Percentiles rank a stretch among this genome's conserved stretches.
Evolutionary conservation across 2,113 vertebrate genomes (phyloP).

Genomic region (Crotalus helleri): DNA sequence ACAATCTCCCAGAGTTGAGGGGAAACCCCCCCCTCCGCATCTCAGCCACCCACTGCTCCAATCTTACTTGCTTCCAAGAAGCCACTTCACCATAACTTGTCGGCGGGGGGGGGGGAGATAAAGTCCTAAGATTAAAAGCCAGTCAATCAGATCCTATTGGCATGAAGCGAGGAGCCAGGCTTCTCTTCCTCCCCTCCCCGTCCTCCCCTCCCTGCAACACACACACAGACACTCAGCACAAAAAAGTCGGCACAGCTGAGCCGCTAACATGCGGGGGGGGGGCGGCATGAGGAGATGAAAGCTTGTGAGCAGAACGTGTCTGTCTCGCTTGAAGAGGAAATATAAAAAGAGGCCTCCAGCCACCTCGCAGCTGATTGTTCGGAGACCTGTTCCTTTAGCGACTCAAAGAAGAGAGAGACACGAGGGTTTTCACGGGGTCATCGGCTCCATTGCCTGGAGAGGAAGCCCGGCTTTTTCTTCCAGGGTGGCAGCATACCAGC

Average conservation of each 20-base stretch:
- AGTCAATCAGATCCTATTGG: slow-evolving; percentile 10
- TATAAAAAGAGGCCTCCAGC: slow-evolving; percentile 14
- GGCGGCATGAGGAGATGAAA: slow-evolving; percentile 19
- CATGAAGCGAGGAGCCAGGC: not conserved
- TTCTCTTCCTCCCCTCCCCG: not conserved
- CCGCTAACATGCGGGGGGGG: not conserved
- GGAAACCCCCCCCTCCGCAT: not conserved
- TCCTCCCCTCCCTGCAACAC: not conserved
- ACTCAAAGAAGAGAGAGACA: not conserved
- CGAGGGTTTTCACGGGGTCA: not conserved
- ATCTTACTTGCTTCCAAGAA: not conserved
- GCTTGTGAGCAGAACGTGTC: not conserved
- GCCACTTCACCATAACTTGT: slow-evolving; percentile 5
- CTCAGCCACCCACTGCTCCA: not conserved
- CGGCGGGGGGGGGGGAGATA: not conserved
- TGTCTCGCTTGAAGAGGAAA: slow-evolving; percentile 9
- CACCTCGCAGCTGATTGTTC: slow-evolving; percentile 17
- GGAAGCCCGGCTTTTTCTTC: not conserved
- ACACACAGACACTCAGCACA: not conserved
- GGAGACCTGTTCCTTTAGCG: not conserved
- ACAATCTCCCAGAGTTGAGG: not conserved
- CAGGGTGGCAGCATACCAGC: not conserved
- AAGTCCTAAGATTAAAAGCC: slow-evolving; percentile 15
- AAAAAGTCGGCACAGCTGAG: not conserved
- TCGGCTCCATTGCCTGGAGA: not conserved